phyloP scores from a whole-genome alignment of 1,140 invertebrate genomes.

The Heliconius hermathena region DNA sequence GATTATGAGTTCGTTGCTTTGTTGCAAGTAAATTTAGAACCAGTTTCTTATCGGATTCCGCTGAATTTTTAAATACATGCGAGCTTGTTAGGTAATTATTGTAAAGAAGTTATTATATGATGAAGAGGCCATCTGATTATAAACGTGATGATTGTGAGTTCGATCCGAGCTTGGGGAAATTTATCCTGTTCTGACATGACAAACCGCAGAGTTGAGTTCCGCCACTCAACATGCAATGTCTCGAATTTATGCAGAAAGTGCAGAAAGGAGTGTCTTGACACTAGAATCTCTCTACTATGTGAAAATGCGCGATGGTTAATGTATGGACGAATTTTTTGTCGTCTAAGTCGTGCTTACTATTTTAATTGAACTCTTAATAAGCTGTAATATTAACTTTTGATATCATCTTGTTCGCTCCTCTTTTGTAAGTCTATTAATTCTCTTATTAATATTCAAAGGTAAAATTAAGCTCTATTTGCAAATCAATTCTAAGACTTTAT shows the following conservation, averaged over 20 bases:
- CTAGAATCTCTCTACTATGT: no score
- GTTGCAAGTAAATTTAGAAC: constrained; percentile 15
- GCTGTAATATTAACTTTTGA: neutral
- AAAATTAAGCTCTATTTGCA: constrained; percentile 13
- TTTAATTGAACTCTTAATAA: neutral
- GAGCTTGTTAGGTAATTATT: constrained; percentile 12
- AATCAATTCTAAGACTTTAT: constrained; percentile 32
- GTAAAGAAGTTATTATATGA: constrained; percentile 3
- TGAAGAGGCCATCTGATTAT: no score
- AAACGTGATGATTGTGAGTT: no score
- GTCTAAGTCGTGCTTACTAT: neutral
- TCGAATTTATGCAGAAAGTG: no score
- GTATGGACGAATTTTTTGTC: neutral
- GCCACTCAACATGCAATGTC: no score
- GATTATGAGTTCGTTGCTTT: constrained; percentile 15
- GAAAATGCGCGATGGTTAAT: no score
- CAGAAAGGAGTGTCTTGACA: no score
- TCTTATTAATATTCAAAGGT: neutral
- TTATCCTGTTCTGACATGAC: no score
- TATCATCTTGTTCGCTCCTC: constrained; percentile 6
- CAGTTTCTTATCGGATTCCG: constrained; percentile 10
- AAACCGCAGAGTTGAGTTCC: no score
- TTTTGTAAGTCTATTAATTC: neutral
- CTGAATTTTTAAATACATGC: constrained; percentile 2
- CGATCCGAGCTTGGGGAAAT: no score